Base-by-base conservation (phyloP, 2,888 invertebrate species). In the Sialis fuliginosa region DNA sequence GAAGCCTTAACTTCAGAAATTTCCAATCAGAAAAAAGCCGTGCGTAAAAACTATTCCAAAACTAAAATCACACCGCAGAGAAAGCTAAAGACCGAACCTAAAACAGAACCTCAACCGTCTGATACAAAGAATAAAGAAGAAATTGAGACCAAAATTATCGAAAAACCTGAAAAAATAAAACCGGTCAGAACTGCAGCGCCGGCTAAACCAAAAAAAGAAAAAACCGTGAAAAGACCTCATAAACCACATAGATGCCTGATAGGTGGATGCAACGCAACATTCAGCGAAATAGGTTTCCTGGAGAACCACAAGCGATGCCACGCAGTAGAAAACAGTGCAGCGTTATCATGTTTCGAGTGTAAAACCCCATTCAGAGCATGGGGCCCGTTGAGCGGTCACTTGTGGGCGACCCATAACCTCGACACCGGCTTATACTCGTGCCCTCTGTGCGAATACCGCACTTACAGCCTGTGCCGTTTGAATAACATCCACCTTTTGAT, bases 391-490 rank as follows among this genome's bases (percentile, higher is more conserved):
- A 79, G 82, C 50, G 75, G 79, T 4, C 90, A 90, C 59, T 65
- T 89, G 42, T 90, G 89, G 89, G 73, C 80, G 44, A 58, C 66
- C 0, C 89, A 90, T 60, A 69, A 72, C 42, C 71, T 87, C 7
- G 87, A 89, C 57, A 75, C 87, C 70, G 90, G 88, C 57, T 62
- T 90, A 41, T 81, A 79, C 44, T 73, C 78, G 2, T 90, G 89
- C 62, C 75, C 79, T 54, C 66, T 78, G 51, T 88, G 88, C 58
- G 74, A 74, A 33, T 85, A 79, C 57, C 83, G 82, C 62, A 81
- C 81, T 0, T 76, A 70, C 50, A 80, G 79, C 55, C 70, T 74
- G 50, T 77, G 80, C 48, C 77, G 81, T 53, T 66, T 89, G 44
- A 70, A 75, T 47, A 82, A 79, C 55, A 73, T 81, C 30, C 88